Conservation (phyloP, 2,888 invertebrate genomes). For the Achlya flavicornis region DNA sequence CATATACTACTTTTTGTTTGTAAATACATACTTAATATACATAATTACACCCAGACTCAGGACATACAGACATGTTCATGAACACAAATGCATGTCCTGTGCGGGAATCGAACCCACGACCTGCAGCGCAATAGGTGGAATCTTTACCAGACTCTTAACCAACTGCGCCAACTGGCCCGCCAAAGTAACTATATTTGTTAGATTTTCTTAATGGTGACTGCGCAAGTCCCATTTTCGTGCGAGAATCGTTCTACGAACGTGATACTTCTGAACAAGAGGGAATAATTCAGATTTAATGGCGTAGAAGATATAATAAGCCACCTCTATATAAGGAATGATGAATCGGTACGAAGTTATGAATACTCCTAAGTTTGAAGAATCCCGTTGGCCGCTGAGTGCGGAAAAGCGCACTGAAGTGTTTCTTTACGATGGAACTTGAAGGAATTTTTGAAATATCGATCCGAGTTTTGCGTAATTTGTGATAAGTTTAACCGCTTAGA, state of each 20-base stretch:
- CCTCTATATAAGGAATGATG: constrained; percentile 65
- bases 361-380: constrained; percentile 68
- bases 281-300: constrained; percentile 70
- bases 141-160: no score
- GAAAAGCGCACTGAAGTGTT: constrained; percentile 72
- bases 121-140: no score
- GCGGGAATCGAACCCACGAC: no score
- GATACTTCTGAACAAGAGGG: constrained; percentile 48
- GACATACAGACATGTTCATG: no score
- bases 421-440: constrained; percentile 71
- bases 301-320: constrained; percentile 70
- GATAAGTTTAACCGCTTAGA: constrained; percentile 42
- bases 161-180: no score
- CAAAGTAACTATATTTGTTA: neutral
- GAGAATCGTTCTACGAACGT: constrained; percentile 20
- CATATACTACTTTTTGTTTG: no score
- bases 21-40: no score
- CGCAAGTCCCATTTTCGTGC: constrained; percentile 7
- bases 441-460: constrained; percentile 71
- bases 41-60: no score
- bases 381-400: constrained; percentile 58
- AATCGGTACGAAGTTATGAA: constrained; percentile 68
- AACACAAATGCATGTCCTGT: no score
- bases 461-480: constrained; percentile 52
- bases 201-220: neutral